Conservation (phyloP, 2,888 invertebrate genomes). For the Epinotia nisella region DNA sequence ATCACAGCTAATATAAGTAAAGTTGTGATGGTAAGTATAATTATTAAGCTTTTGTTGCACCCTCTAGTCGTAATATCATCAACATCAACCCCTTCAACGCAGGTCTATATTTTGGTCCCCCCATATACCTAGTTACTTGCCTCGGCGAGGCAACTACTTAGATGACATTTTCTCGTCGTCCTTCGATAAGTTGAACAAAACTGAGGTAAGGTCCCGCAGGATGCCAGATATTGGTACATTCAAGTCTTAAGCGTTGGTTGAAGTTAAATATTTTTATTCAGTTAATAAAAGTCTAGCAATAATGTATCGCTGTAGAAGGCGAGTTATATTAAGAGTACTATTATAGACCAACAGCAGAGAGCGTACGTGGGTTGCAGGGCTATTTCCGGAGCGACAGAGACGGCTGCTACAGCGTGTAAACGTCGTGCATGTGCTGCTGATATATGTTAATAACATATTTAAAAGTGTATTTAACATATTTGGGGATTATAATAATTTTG, state of each 20-base stretch:
- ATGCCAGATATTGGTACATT: no score
- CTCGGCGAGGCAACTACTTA: not conserved
- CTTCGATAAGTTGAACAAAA: not conserved
- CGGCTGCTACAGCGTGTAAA: slow-evolving; percentile 35
- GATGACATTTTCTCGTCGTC: not conserved
- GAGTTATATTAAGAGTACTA: slow-evolving; percentile 39
- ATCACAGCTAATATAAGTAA: not conserved
- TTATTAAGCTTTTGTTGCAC: not conserved
- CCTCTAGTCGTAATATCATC: no score
- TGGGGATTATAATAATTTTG: not conserved
- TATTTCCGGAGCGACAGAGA: slow-evolving; percentile 37
- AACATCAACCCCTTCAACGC: no score
- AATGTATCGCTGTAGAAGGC: slow-evolving; percentile 25
- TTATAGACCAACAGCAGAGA: slow-evolving; percentile 28
- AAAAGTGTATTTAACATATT: not conserved
- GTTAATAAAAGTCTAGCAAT: slow-evolving; percentile 12
- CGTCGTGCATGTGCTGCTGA: slow-evolving; percentile 10
- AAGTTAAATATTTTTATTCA: not conserved
- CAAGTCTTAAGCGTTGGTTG: no score
- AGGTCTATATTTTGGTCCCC: not conserved
- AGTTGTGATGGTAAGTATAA: not conserved
- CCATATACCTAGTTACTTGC: not conserved
- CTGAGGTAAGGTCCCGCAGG: no score
- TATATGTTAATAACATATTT: slow-evolving; percentile 28
- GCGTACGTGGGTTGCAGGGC: slow-evolving; percentile 38